A percentile compares a stretch with the other conserved stretches of the same genome.
These are phyloP conservation scores for Pachydiplax longipennis DNA, from an alignment of 2,888 invertebrate species.

Conservation along the genomic window DNA sequence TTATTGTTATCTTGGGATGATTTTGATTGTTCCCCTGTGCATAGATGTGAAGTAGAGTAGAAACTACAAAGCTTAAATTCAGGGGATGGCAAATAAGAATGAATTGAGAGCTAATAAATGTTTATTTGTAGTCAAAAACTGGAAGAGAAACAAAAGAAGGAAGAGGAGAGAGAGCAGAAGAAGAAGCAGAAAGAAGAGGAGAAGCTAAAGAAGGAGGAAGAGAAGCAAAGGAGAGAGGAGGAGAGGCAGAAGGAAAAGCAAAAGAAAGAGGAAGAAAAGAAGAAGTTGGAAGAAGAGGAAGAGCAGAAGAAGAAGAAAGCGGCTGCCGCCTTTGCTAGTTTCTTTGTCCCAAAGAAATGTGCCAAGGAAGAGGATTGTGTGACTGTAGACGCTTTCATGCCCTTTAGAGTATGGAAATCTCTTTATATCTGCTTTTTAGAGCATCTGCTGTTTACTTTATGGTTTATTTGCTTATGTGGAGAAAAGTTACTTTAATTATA, in stretches of 20 bases:
- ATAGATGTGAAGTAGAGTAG: no score
- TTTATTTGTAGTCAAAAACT: slow-evolving; percentile 46
- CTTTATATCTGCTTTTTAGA: no score
- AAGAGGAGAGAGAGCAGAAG: slow-evolving; percentile 57
- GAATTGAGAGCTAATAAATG: no score
- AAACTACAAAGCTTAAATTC: no score
- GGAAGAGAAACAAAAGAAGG: slow-evolving; percentile 40
- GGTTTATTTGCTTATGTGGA: no score
- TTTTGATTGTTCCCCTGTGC: no score
- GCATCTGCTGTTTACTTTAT: no score
- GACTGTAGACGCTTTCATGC: slow-evolving; percentile 65
- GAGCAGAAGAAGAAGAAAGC: slow-evolving; percentile 78
- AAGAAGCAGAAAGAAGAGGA: slow-evolving; percentile 56
- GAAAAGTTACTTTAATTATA: no score
- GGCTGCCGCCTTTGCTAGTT: slow-evolving; percentile 80
- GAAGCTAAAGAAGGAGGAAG: slow-evolving; percentile 48
- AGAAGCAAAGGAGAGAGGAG: slow-evolving; percentile 57
- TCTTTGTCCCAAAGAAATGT: slow-evolving; percentile 75
- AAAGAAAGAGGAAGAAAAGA: slow-evolving; percentile 62
- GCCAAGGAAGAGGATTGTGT: slow-evolving; percentile 50
- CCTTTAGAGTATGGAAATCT: slow-evolving; percentile 62
- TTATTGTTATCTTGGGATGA: no score
- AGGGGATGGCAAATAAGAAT: no score
- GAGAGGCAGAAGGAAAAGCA: slow-evolving; percentile 58
- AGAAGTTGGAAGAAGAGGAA: slow-evolving; percentile 56